These are phyloP conservation scores for Sebastes steindachneri DNA, from an alignment of 2,797 vertebrate species.

Conservation along the genomic window DNA sequence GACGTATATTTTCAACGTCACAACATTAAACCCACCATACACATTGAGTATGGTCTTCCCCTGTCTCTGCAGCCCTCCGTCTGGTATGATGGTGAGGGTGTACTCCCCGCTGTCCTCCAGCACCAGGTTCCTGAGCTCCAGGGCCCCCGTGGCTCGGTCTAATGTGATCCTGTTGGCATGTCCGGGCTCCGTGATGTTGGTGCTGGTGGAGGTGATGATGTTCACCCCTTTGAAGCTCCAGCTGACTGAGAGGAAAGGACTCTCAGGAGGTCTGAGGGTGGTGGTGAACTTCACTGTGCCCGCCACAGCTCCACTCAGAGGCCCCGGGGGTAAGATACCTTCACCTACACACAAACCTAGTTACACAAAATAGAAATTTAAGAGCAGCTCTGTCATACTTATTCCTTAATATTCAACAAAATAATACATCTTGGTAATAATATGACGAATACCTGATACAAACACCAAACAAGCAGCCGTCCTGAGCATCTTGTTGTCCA, in stretches of 20 bases:
- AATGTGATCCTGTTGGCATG: constrained; percentile 60
- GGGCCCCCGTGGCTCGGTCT: constrained; percentile 59
- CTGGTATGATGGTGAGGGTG: constrained; percentile 47
- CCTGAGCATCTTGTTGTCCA: constrained; percentile 22
- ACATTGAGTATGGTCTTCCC: constrained; percentile 57
- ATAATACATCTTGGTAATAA: background rate
- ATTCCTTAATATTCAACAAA: no score
- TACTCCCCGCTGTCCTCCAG: constrained; percentile 68
- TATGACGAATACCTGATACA: constrained; percentile 43
- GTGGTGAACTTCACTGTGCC: constrained; percentile 61
- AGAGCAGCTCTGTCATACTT: background rate
- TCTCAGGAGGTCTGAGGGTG: constrained; percentile 38
- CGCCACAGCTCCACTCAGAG: constrained; percentile 58
- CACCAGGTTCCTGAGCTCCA: constrained; percentile 70
- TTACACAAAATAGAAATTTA: background rate
- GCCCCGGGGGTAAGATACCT: constrained; percentile 53
- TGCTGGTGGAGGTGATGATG: constrained; percentile 71
- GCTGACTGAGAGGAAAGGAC: constrained; percentile 59
- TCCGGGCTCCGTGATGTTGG: background rate
- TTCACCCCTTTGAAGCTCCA: constrained; percentile 68
- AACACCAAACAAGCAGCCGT: constrained; percentile 15
- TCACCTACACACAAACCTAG: constrained; percentile 46
- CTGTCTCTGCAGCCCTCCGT: constrained; percentile 33
- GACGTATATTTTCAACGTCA: background rate
- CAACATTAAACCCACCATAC: constrained; percentile 60